phyloP scores from a whole-genome alignment of 35 echinoderm and acorn worm species.

The Holothuria glaberrima region DNA sequence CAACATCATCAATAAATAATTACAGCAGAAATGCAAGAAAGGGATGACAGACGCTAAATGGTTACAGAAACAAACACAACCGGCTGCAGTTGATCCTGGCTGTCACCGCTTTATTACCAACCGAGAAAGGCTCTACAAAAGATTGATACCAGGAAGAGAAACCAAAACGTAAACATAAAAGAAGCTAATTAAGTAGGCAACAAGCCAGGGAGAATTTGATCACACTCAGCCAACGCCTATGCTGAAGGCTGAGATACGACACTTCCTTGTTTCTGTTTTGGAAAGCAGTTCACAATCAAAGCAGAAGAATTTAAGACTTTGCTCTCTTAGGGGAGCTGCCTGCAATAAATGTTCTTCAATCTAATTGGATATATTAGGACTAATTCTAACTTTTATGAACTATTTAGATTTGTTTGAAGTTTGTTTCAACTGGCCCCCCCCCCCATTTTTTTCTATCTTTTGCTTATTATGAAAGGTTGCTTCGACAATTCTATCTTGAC shows the following conservation, averaged over 20 bases:
- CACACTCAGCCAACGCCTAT: not conserved
- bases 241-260: too few species aligned
- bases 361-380: too few species aligned
- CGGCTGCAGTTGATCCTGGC: constrained; percentile 24
- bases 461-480: too few species aligned
- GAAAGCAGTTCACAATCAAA: not conserved
- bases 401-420: too few species aligned
- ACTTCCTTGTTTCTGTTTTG: constrained; percentile 47
- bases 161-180: constrained; percentile 21
- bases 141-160: constrained; percentile 52
- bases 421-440: too few species aligned
- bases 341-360: too few species aligned
- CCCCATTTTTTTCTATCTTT: too few species aligned
- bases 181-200: constrained; percentile 41
- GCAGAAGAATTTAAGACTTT: too few species aligned
- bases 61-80: constrained; percentile 38
- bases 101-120: constrained; percentile 24
- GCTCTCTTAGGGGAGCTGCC: too few species aligned
- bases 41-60: constrained; percentile 35
- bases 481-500: too few species aligned
- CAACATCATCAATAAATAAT: constrained; percentile 54
- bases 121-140: constrained; percentile 16
- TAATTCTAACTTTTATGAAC: too few species aligned
- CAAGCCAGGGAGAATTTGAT: not conserved
- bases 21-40: not conserved